Evolutionary conservation across 2,113 vertebrate species (phyloP), one percentile per base, ranked within the genome.

Genomic region (Oreocharis arfaki): DNA sequence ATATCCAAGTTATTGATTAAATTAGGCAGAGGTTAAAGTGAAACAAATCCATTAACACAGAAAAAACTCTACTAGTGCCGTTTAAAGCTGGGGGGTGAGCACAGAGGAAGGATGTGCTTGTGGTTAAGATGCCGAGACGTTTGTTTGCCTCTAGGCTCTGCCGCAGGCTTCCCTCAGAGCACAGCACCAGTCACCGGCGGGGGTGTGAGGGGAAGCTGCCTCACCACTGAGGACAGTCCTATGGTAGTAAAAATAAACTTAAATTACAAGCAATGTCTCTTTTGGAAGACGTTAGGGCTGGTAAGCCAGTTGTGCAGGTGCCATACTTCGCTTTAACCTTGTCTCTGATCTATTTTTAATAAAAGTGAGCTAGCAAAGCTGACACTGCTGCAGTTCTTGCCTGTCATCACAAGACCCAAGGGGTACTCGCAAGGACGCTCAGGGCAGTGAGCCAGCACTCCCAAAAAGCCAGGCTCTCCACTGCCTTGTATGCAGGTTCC

Each of bases 311-410:
- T 4, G 7, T 27, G 69, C 65, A 82, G 84, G 87, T 81, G 79
- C 61, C 49, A 61, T 16, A 16, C 18, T 37, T 53, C 7, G 37
- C 69, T 79, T 68, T 56, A 79, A 52, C 77, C 65, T 63, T 71
- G 84, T 33, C 76, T 81, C 49, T 80, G 30, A 84, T 56, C 41
- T 91, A 49, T 84, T 92, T 93, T 78, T 90, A 92, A n/a, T 49
- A 85, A 32, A 79, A 89, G 49, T 30, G 52, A 95, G 69, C 53
- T 19, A 77, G 44, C 59, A 68, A 76, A 88, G 53, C 73, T 84
- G 64, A 74, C 37, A 19, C 47, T 57, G 64, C 41, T 2, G 3
- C 32, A 46, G 60, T 28, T 84, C 81, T 44, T 52, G 73, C 26
- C 49, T 56, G 73, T 6, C 65, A 73, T 24, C 76, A 71, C 42